A percentile compares a stretch with the other conserved stretches of the same genome.
Conservation (phyloP, 1,140 invertebrate genomes). For the Xylocopa sonorina region DNA sequence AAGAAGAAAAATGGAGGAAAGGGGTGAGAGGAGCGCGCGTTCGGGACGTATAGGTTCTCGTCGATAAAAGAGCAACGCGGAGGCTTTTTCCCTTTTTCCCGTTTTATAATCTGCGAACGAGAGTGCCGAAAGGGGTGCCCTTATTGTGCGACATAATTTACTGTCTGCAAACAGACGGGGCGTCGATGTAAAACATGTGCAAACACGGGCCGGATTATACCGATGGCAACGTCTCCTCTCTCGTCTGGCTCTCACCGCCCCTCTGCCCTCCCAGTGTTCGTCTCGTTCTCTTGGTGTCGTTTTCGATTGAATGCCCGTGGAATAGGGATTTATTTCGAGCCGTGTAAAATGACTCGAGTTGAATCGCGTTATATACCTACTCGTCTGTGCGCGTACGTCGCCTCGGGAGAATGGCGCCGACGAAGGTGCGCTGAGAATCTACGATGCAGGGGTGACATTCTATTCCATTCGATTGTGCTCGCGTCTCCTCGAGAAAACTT, state of each 20-base stretch:
- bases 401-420: background rate
- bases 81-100: conserved; percentile 49
- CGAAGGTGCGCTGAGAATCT: too few relatives aligned
- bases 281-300: conserved; percentile 59
- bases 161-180: conserved; percentile 81
- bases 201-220: conserved; percentile 71
- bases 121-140: conserved; percentile 52
- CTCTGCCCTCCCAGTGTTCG: conserved; percentile 5
- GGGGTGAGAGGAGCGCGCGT: background rate
- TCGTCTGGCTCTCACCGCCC: background rate
- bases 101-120: conserved; percentile 67
- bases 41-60: background rate
- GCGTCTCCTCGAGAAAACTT: too few relatives aligned
- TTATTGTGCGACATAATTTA: conserved; percentile 81
- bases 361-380: conserved; percentile 70
- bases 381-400: background rate
- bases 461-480: too few relatives aligned
- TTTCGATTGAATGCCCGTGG: conserved; percentile 63
- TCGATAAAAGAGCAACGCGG: conserved; percentile 54
- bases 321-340: conserved; percentile 73
- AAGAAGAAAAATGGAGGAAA: background rate
- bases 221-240: conserved; percentile 16
- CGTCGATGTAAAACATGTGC: conserved; percentile 80
- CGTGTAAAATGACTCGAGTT: conserved; percentile 72
- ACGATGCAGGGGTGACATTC: too few relatives aligned